A percentile compares a stretch with the other conserved stretches of the same genome.
These are phyloP conservation scores for Candoia aspera DNA, from an alignment of 2,113 vertebrate genomes.

Conservation along the genomic window DNA sequence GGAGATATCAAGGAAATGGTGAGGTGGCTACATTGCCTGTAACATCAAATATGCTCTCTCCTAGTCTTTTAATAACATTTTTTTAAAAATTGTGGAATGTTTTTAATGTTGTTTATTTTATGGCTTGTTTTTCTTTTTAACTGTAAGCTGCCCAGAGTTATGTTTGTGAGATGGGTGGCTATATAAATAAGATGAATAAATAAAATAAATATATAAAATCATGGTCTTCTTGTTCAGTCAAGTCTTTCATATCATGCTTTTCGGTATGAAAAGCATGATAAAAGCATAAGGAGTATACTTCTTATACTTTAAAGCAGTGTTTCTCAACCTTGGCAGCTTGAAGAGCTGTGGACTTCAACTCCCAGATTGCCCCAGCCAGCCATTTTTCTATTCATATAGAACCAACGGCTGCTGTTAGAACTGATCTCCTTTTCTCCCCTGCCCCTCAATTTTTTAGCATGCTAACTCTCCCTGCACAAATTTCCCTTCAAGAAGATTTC, in stretches of 20 bases:
- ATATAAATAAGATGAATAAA: not conserved
- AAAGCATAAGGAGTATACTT: not conserved
- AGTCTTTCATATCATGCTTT: not conserved
- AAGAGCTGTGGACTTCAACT: no score
- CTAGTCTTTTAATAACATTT: not conserved
- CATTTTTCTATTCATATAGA: not conserved
- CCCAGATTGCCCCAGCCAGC: no score
- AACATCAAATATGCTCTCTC: not conserved
- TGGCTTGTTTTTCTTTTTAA: not conserved
- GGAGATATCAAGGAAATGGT: not conserved
- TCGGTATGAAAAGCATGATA: not conserved
- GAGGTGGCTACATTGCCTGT: not conserved
- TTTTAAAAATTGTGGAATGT: not conserved
- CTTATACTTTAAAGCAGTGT: not conserved
- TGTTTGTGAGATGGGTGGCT: not conserved
- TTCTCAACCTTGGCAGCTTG: no score
- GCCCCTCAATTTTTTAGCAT: not conserved
- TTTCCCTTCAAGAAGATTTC: not conserved
- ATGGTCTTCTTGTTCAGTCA: not conserved
- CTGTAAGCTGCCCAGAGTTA: not conserved
- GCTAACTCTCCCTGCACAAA: not conserved
- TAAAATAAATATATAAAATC: not conserved
- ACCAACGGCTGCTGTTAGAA: not conserved
- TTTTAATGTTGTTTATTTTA: not conserved
- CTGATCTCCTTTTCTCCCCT: not conserved